Conservation (phyloP, 2,888 invertebrate species). For the Octodonta nipae region DNA sequence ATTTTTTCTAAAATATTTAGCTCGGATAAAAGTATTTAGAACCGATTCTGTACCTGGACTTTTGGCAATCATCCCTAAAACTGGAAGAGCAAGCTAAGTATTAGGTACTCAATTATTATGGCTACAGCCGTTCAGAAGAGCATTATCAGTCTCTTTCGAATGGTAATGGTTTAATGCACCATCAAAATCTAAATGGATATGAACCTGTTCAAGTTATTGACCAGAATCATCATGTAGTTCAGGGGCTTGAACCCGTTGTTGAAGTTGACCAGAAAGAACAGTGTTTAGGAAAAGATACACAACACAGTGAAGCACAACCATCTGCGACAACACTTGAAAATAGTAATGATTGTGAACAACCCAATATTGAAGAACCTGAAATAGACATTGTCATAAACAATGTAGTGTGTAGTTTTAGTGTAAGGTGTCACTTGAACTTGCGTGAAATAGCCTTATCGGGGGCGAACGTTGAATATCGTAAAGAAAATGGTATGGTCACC, state of each 20-base stretch:
- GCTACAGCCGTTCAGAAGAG: constrained; percentile 74
- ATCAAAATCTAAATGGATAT: constrained; percentile 29
- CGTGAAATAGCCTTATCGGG: constrained; percentile 86
- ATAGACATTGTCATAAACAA: constrained; percentile 95
- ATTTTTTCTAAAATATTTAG: too few species aligned
- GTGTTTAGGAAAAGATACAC: too few species aligned
- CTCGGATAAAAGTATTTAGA: too few species aligned
- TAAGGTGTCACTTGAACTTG: constrained; percentile 90
- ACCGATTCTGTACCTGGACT: too few species aligned
- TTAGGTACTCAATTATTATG: too few species aligned
- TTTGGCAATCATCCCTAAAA: too few species aligned
- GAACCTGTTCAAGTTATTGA: constrained; percentile 15
- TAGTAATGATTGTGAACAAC: constrained; percentile 11
- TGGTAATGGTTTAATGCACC: constrained; percentile 38
- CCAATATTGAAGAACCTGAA: constrained; percentile 45
- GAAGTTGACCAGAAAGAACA: too few species aligned
- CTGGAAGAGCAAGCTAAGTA: too few species aligned
- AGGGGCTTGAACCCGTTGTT: too few species aligned
- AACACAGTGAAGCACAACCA: background rate
- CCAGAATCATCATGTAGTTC: too few species aligned
- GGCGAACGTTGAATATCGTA: constrained; percentile 84
- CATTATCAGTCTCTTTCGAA: constrained; percentile 61
- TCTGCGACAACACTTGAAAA: constrained; percentile 1
- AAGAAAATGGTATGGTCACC: constrained; percentile 92
- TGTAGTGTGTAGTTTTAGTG: constrained; percentile 93